Conservation (phyloP, 2,888 invertebrate genomes). For the Dolichopus griseipennis region DNA sequence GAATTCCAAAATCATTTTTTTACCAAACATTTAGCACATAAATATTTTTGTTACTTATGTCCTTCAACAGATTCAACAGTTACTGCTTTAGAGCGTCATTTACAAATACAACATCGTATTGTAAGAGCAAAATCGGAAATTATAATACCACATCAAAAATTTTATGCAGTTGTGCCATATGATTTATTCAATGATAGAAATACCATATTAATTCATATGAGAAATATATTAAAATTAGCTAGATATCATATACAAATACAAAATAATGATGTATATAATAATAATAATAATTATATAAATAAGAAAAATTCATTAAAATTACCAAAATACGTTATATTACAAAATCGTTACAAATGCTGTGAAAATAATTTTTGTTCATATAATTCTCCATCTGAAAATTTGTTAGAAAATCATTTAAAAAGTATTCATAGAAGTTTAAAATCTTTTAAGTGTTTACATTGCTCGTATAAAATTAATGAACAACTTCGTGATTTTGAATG, state of each 20-base stretch:
- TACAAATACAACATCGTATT: not conserved
- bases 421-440: not conserved
- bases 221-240: not conserved
- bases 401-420: not conserved
- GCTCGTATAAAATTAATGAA: not conserved
- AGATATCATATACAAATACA: not conserved
- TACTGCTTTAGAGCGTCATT: not conserved
- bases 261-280: not conserved
- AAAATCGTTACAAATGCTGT: not conserved
- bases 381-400: not conserved
- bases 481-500: not conserved
- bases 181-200: not conserved
- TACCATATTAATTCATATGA: not conserved
- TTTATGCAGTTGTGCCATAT: not conserved
- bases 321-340: not conserved
- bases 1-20: not conserved
- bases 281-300: not conserved
- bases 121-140: not conserved
- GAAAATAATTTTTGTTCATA: not conserved
- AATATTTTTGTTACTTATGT: constrained; percentile 7
- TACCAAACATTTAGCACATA: not conserved
- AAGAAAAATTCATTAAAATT: not conserved
- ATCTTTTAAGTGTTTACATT: not conserved
- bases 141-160: not conserved
- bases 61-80: not conserved